phyloP scores from a whole-genome alignment of 2,888 invertebrate species.

The Alloplasta piceator region DNA sequence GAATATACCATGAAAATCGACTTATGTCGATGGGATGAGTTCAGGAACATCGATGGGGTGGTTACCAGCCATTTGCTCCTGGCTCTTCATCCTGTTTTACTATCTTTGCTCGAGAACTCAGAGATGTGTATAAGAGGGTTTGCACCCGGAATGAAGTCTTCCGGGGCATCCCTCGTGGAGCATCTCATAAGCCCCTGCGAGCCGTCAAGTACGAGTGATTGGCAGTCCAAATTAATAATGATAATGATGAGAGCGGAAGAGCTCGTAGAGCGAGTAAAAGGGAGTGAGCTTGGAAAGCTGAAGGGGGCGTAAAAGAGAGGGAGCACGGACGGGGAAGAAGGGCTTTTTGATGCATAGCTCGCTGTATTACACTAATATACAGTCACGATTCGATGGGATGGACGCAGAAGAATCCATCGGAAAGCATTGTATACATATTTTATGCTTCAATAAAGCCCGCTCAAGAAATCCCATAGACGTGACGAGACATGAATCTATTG shows the following conservation, averaged over 20 bases:
- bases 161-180: constrained; percentile 47
- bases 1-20: constrained; percentile 49
- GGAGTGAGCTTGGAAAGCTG: constrained; percentile 29
- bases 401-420: constrained; percentile 62
- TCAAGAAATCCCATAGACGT: constrained; percentile 41
- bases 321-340: constrained; percentile 23
- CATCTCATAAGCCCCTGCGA: constrained; percentile 42
- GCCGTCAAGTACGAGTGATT: constrained; percentile 60
- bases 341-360: constrained; percentile 43
- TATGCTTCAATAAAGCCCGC: constrained; percentile 73
- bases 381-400: constrained; percentile 36
- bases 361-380: neutral
- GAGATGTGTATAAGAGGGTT: constrained; percentile 29
- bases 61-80: constrained; percentile 62
- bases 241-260: constrained; percentile 64
- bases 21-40: constrained; percentile 51
- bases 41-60: constrained; percentile 52
- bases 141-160: constrained; percentile 44
- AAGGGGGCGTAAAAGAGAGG: constrained; percentile 42
- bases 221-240: constrained; percentile 71
- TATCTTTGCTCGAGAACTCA: neutral
- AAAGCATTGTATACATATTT: constrained; percentile 44
- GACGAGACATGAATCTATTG: constrained; percentile 31
- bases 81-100: constrained; percentile 10
- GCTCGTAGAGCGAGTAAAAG: constrained; percentile 36